Conservation (phyloP, 2,113 vertebrate species). For the Todiramphus chloris region DNA sequence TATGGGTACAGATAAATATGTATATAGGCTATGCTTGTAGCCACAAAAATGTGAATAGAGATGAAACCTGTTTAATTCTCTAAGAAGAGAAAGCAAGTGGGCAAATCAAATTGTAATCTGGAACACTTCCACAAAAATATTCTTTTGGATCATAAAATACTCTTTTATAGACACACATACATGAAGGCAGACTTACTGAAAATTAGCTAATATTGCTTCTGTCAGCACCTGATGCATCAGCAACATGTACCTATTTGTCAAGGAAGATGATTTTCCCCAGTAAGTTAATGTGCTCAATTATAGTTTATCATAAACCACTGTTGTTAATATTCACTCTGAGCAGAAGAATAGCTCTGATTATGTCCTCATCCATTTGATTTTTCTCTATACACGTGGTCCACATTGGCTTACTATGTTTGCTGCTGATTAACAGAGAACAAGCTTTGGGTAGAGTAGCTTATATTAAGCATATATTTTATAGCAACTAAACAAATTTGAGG, state of each 20-base stretch:
- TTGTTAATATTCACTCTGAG: conserved; percentile 37
- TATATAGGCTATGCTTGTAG: neutral
- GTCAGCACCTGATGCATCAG: neutral
- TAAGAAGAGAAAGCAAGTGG: neutral
- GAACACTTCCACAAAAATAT: neutral
- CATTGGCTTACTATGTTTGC: neutral
- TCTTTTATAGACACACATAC: neutral
- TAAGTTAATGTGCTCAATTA: conserved; percentile 25
- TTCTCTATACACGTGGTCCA: neutral
- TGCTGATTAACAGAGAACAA: neutral
- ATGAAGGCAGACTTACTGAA: neutral
- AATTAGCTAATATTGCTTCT: neutral
- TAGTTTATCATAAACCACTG: conserved; percentile 14
- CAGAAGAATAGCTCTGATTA: conserved; percentile 34
- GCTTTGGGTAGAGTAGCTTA: neutral
- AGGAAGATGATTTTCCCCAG: neutral
- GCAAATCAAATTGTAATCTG: neutral
- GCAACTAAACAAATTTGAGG: neutral
- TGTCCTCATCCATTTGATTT: conserved; percentile 9
- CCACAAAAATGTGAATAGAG: neutral
- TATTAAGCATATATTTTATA: neutral
- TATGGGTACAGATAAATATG: neutral
- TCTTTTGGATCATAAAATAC: neutral
- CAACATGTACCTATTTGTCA: neutral
- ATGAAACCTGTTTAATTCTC: neutral